Base-by-base conservation (phyloP, 2,113 vertebrate species). In the Myotis brandtii region DNA sequence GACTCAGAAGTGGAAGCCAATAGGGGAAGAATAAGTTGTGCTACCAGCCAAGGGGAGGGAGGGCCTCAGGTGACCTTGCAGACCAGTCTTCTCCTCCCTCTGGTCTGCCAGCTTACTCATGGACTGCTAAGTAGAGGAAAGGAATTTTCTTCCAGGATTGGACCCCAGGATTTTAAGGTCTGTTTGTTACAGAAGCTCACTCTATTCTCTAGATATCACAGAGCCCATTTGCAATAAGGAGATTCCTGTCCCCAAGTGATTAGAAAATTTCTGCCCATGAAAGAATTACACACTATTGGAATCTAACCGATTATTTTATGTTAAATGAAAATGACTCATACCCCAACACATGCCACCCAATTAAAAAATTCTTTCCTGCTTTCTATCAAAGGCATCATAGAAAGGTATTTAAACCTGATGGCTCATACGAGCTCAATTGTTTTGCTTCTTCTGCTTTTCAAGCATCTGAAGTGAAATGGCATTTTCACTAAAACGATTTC, bases 401-500 rank as follows among this genome's bases (percentile, higher is more conserved):
- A 69, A 30, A 48, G 25, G 7, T 5, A 59, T 86, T 59, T 52
- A 23, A 32, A 85, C 3, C 25, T 59, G 8, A 37, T 59, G 66
- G 27, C 17, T 88, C 7, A 37, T 64, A 20, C 0, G 3, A 9
- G 14, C 23, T 66, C 20, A 11, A 50, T 23, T 89, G 30, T 72
- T 76, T 56, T 52, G 5, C 59, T 90, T 52, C 30, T 93, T 82
- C 12, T 73, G 5, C 27, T 80, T 75, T 92, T 54, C 72, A 59
- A 1, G n/a, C 16, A 13, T 64, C 30, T 34, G 20, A 94, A 70
- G 34, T 85, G 12, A 85, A 95, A 88, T 9, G 59, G 25, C 48
- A 87, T 72, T 79, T 96, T 91, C 52, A 91, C 67, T 37, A 59
- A 89, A 95, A 94, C 82, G 79, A 86, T 27, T 67, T 89, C 52